A percentile compares a stretch with the other conserved stretches of the same genome.
Conservation (phyloP, 2,888 invertebrate genomes). For the Lasioglossum malachurum region DNA sequence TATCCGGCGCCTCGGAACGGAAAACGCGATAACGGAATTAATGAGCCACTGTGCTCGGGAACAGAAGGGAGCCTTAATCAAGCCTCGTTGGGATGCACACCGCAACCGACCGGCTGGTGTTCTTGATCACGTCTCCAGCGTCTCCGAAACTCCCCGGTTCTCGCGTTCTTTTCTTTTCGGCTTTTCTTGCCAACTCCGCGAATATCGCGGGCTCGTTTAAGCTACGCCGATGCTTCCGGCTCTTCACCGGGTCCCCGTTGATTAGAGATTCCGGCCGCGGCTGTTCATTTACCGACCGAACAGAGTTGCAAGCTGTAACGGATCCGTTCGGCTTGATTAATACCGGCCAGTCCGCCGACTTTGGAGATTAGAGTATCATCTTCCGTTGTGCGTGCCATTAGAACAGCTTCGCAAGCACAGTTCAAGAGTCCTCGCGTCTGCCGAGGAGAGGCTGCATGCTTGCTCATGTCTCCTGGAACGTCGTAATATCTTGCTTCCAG, state of each 20-base stretch:
- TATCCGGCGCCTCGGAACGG: conserved; percentile 34
- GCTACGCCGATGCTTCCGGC: conserved; percentile 12
- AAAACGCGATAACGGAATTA: conserved; percentile 64
- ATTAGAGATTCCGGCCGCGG: conserved; percentile 39
- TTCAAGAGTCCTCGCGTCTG: neutral
- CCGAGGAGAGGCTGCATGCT: neutral
- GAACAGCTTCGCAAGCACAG: neutral
- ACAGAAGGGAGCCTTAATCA: conserved; percentile 66
- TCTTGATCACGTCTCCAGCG: conserved; percentile 48
- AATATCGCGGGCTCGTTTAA: conserved; percentile 33
- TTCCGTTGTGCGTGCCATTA: neutral
- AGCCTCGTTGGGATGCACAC: conserved; percentile 56
- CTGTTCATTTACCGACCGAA: conserved; percentile 18
- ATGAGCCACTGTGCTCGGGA: conserved; percentile 61
- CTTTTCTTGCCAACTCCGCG: conserved; percentile 30
- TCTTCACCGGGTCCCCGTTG: neutral
- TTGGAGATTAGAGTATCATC: conserved; percentile 3
- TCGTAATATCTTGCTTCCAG: neutral
- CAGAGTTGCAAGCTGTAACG: neutral
- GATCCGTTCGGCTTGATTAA: neutral
- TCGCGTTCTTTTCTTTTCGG: conserved; percentile 4
- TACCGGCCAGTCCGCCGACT: neutral
- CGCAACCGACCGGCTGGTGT: conserved; percentile 42
- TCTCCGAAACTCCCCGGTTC: conserved; percentile 29
- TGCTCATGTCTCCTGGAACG: neutral